Evolutionary conservation across 2,797 vertebrate species (phyloP), one percentile per base, ranked within the genome.

Genomic region (Moxostoma hubbsi): DNA sequence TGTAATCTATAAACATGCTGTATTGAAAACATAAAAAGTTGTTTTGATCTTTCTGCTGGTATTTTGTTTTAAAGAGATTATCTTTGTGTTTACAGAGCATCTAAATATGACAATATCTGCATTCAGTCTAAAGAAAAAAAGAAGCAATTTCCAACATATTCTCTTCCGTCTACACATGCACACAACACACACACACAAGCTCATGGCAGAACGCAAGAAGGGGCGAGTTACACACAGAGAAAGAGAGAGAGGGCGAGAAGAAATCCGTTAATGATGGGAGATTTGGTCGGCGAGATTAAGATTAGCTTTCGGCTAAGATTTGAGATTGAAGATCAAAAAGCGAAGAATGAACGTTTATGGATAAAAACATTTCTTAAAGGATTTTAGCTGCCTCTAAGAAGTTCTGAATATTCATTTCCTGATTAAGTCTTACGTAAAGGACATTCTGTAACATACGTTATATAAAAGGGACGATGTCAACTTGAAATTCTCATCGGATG

Each of bases 291-390:
- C 86, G 88, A 90, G 90, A 93, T 93, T 93, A 91, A 89, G 89
- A 93, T 92, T 93, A 90, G 90, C 92, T 92, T 83, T 82, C 75
- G 92, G 92, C 89, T 84, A 87, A 90, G 89, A 93, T 94, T 93
- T 92, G 89, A 85, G 62, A 87, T 81, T 90, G 73, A 87, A 85
- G 82, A 84, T 84, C 24, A 90, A 89, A 90, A 82, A 80, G 18
- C 67, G 43, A 85, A 82, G 80, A 88, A 88, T 73, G 24, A 53
- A 83, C 86, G 86, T 90, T 85, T 63, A 89, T 83, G 2, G 24
- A 18, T 1, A 58, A 50, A 59, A 58, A 61, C n/a, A 54, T 63
- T 68, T 70, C 54, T 47, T 71, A 79, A 79, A 71, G 69, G 73
- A 54, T 73, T 82, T 68, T 82, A 36, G 43, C 72, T 64, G 47